A percentile compares a stretch with the other conserved stretches of the same genome.
phyloP scores from a whole-genome alignment of 2,113 vertebrate species.

The Crotalus helleri region DNA sequence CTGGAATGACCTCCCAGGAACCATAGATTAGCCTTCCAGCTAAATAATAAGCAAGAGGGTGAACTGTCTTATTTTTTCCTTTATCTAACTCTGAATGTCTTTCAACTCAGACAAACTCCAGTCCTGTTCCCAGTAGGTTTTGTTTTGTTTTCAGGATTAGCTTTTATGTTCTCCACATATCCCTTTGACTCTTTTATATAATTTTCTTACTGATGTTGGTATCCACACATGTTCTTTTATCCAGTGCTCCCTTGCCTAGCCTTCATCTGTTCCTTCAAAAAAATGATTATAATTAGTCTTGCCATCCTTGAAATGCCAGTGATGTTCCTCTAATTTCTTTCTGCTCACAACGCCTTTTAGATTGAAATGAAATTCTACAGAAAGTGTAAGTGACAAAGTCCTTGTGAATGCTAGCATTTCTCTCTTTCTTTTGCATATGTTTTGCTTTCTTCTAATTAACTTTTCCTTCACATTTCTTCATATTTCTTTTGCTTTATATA shows the following conservation, averaged over 20 bases:
- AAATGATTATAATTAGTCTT: constrained; percentile 8
- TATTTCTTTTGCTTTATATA: neutral
- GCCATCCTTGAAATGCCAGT: constrained; percentile 9
- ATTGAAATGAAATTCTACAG: neutral
- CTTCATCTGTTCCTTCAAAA: constrained; percentile 23
- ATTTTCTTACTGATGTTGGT: constrained; percentile 24
- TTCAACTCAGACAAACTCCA: neutral
- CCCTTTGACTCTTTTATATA: neutral
- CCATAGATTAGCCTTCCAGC: neutral
- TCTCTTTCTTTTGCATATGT: neutral
- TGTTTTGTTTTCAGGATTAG: neutral
- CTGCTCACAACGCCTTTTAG: neutral
- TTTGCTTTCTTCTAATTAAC: constrained; percentile 2
- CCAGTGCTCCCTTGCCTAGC: neutral
- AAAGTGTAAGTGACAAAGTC: neutral
- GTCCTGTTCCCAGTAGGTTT: neutral
- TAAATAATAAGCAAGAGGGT: neutral
- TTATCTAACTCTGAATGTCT: neutral
- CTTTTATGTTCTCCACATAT: neutral
- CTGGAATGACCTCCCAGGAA: neutral
- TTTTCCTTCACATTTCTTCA: neutral
- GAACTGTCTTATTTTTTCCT: neutral
- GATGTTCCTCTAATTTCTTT: neutral
- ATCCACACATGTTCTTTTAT: neutral
- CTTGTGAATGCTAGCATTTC: neutral